Evolutionary conservation across 2,888 invertebrate species (phyloP).

Genomic region (Callimorpha dominula): DNA sequence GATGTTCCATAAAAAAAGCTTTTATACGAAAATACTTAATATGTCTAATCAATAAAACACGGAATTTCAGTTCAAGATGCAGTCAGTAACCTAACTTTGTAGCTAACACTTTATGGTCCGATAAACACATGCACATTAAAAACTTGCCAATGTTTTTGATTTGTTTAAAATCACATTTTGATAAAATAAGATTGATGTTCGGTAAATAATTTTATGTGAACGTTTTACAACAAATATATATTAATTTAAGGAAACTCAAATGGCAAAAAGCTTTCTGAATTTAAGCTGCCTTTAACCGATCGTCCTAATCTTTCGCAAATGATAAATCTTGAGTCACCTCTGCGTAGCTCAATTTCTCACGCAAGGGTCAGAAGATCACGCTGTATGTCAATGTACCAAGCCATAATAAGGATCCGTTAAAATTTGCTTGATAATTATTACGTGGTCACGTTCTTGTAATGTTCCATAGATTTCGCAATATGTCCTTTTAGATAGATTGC

Average conservation of each 20-base stretch:
- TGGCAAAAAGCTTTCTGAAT: background rate
- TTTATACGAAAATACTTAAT: background rate
- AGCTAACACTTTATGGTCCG: slow-evolving; percentile 40
- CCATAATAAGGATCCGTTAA: background rate
- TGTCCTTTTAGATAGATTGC: slow-evolving; percentile 33
- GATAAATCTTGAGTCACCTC: background rate
- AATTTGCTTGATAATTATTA: background rate
- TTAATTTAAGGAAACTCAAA: background rate
- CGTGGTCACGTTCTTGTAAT: slow-evolving; percentile 7
- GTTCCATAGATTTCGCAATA: background rate
- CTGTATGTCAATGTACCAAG: background rate
- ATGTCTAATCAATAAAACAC: background rate
- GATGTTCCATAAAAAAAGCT: background rate
- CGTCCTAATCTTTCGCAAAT: background rate
- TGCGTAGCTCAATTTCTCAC: background rate
- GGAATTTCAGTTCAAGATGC: slow-evolving; percentile 32
- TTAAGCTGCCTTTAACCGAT: background rate
- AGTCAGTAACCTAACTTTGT: slow-evolving; percentile 26
- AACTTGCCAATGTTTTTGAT: slow-evolving; percentile 24
- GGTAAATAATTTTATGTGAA: background rate
- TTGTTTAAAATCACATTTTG: slow-evolving; percentile 19
- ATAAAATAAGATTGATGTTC: background rate
- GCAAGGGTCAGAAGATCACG: background rate
- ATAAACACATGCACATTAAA: slow-evolving; percentile 37
- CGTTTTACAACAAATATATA: background rate